phyloP scores from a whole-genome alignment of 1,140 invertebrate genomes.

The Luehdorfia chinensis region DNA sequence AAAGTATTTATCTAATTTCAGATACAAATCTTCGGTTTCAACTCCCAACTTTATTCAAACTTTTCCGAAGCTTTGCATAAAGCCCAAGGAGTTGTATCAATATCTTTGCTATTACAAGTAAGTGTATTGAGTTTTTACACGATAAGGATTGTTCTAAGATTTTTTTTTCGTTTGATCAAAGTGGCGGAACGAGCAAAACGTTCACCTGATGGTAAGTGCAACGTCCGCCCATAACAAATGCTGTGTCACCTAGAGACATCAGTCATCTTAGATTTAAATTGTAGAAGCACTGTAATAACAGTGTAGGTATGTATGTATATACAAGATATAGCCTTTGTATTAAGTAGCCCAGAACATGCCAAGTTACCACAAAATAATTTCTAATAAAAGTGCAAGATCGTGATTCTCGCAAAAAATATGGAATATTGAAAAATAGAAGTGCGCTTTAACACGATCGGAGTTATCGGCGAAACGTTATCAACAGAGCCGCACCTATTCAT shows the following conservation, averaged over 20 bases:
- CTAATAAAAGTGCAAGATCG: constrained; percentile 12
- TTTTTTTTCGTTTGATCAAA: neutral
- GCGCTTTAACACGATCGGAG: constrained; percentile 49
- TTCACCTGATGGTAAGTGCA: no score
- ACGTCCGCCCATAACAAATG: no score
- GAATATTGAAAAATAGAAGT: constrained; percentile 24
- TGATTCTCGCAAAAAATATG: constrained; percentile 14
- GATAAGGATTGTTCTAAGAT: constrained; percentile 1
- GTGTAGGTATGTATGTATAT: no score
- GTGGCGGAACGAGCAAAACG: no score
- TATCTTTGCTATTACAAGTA: constrained; percentile 93
- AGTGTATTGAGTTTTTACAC: constrained; percentile 36
- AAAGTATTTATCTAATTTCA: constrained; percentile 76
- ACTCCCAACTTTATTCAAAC: constrained; percentile 94
- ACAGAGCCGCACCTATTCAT: constrained; percentile 62
- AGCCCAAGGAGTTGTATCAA: constrained; percentile 92
- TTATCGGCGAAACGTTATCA: constrained; percentile 60
- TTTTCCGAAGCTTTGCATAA: constrained; percentile 92
- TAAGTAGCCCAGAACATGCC: neutral
- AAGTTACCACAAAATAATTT: constrained; percentile 4
- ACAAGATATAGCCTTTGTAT: no score
- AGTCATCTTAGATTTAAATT: no score
- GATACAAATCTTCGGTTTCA: constrained; percentile 97
- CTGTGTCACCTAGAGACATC: no score
- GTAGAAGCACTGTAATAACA: no score